Conservation (phyloP, 2,113 vertebrate genomes). For the Monopterus albus region DNA sequence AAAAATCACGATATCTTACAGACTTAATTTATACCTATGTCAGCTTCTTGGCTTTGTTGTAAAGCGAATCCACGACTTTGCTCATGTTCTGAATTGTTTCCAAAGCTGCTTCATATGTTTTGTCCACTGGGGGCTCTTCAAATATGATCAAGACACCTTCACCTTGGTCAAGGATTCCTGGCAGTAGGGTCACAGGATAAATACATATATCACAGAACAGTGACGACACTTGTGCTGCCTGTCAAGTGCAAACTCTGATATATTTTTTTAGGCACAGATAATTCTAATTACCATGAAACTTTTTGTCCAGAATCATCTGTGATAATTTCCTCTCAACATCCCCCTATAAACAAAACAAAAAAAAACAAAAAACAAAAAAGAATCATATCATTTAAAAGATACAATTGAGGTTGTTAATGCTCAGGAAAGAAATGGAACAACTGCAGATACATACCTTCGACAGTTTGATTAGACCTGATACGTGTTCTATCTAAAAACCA, state of each 20-base stretch:
- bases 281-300: constrained; percentile 91
- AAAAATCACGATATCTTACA: no score
- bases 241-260: neutral
- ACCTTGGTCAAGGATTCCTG: constrained; percentile 99
- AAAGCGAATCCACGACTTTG: constrained; percentile 99
- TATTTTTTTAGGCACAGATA: neutral
- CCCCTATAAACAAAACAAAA: constrained; percentile 77
- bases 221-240: neutral
- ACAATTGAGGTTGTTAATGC: neutral
- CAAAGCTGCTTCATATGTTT: constrained; percentile 96
- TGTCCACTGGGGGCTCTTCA: constrained; percentile 98
- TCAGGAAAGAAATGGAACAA: rapidly evolving
- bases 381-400: neutral
- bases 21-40: constrained; percentile 91
- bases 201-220: neutral
- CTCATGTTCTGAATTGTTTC: constrained; percentile 99
- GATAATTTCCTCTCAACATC: constrained; percentile 98
- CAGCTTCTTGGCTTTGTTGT: constrained; percentile 99
- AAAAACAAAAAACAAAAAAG: neutral
- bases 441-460: constrained; percentile 87
- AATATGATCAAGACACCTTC: constrained; percentile 99
- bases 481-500: constrained; percentile 92
- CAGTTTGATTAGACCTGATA: constrained; percentile 98
- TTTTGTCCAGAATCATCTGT: constrained; percentile 99
- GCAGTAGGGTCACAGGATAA: neutral